A percentile compares a stretch with the other conserved stretches of the same genome.
Evolutionary conservation across 1,140 invertebrate species (phyloP).

Genomic region (Caenorhabditis brenneri): DNA sequence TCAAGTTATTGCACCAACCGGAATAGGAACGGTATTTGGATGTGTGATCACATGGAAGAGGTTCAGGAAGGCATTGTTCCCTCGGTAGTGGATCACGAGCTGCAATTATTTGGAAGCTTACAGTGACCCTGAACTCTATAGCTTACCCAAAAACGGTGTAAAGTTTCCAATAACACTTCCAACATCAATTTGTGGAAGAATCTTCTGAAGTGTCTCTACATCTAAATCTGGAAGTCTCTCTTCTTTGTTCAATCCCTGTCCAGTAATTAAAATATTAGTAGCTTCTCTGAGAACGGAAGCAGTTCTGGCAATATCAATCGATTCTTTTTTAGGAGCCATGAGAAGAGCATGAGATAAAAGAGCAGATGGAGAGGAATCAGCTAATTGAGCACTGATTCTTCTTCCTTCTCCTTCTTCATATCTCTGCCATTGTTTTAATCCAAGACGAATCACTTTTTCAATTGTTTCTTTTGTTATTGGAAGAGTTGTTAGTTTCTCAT

Average conservation of each 20-base stretch:
- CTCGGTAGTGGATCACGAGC: slow-evolving; percentile 30
- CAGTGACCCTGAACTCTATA: too few species aligned
- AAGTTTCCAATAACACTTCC: slow-evolving; percentile 67
- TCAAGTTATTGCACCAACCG: slow-evolving; percentile 88
- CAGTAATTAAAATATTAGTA: slow-evolving; percentile 65
- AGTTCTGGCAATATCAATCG: slow-evolving; percentile 65
- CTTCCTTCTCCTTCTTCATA: slow-evolving; percentile 63
- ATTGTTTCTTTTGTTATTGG: slow-evolving; percentile 66
- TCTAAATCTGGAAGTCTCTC: slow-evolving; percentile 66
- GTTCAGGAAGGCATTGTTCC: slow-evolving; percentile 64
- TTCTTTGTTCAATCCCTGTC: slow-evolving; percentile 58
- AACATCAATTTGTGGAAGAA: slow-evolving; percentile 68
- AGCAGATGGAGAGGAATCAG: slow-evolving; percentile 54
- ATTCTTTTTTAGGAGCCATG: slow-evolving; percentile 68
- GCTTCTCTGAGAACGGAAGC: slow-evolving; percentile 66
- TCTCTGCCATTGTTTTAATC: slow-evolving; percentile 62
- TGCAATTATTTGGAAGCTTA: too few species aligned
- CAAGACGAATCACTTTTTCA: slow-evolving; percentile 66
- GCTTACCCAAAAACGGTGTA: slow-evolving; percentile 62
- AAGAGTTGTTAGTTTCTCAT: slow-evolving; percentile 60
- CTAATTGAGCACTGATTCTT: slow-evolving; percentile 52
- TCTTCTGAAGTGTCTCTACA: slow-evolving; percentile 62
- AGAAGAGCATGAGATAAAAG: slow-evolving; percentile 63
- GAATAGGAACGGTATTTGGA: slow-evolving; percentile 82
- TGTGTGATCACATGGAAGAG: slow-evolving; percentile 80